Percentiles rank a stretch among this genome's conserved stretches.
phyloP scores from a whole-genome alignment of 2,113 vertebrate genomes.

The Gnathonemus longibarbis region DNA sequence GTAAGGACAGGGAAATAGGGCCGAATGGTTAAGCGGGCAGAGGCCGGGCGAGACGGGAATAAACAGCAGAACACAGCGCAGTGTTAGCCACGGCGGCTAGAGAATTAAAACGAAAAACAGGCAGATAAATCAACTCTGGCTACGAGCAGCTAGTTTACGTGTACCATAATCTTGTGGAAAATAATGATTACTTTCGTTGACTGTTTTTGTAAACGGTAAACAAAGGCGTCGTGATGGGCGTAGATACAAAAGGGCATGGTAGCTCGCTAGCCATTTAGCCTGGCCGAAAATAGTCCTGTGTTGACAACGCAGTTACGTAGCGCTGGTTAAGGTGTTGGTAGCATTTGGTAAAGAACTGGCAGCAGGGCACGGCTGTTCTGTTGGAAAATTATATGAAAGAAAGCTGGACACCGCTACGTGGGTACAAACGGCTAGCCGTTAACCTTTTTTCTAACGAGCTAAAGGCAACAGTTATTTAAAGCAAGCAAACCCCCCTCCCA shows the following conservation, averaged over 20 bases:
- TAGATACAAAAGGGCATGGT: not conserved
- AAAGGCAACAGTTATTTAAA: not conserved
- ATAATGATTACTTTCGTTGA: not conserved
- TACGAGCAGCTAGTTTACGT: not conserved
- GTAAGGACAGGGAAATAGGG: not conserved
- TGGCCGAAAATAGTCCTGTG: not conserved
- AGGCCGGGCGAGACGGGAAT: not conserved
- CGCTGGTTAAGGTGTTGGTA: not conserved
- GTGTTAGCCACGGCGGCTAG: not conserved
- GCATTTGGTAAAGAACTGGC: not conserved
- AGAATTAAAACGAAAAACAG: not conserved
- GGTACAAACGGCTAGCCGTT: not conserved
- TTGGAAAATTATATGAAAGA: not conserved
- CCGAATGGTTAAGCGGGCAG: not conserved
- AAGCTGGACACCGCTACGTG: not conserved
- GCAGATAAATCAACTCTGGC: not conserved
- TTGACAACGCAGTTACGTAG: not conserved
- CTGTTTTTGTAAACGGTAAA: not conserved
- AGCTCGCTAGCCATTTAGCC: not conserved
- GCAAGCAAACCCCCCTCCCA: not conserved
- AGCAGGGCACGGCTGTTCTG: not conserved
- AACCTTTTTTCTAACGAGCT: not conserved
- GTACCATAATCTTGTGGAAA: not conserved
- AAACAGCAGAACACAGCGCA: not conserved
- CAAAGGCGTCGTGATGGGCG: constrained; percentile 1